phyloP scores from a whole-genome alignment of 2,888 invertebrate genomes.

The Eupithecia abbreviata region DNA sequence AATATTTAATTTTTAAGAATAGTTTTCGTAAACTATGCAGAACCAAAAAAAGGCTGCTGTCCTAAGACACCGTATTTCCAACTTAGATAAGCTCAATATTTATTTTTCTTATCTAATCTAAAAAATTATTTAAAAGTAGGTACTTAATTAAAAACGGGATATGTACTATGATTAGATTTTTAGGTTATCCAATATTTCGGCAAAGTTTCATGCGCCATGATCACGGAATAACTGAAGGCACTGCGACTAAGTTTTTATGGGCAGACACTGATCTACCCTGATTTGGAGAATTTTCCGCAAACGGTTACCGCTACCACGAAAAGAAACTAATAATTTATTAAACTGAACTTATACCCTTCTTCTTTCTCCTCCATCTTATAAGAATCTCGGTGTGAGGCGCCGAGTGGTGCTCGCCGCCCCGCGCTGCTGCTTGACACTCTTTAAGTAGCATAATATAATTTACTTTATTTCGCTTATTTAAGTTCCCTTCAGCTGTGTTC shows the following conservation, averaged over 20 bases:
- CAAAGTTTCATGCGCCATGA: no score
- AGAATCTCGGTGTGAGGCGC: slow-evolving; percentile 73
- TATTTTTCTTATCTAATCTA: not conserved
- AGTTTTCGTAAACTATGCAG: no score
- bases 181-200: no score
- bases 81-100: not conserved
- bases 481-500: not conserved
- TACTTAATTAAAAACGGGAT: no score
- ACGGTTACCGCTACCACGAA: no score
- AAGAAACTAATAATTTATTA: not conserved
- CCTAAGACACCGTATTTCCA: not conserved
- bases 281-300: no score
- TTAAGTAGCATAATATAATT: slow-evolving; percentile 87
- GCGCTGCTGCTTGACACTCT: slow-evolving; percentile 82
- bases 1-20: no score
- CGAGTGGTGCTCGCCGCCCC: slow-evolving; percentile 66
- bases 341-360: slow-evolving; percentile 48
- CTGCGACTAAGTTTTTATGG: no score
- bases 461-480: slow-evolving; percentile 82
- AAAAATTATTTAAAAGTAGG: not conserved
- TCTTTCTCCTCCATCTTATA: slow-evolving; percentile 59
- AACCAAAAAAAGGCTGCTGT: not conserved
- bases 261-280: no score
- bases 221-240: no score
- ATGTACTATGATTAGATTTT: no score